Evolutionary conservation across 2,113 vertebrate species (phyloP), one percentile per base, ranked within the genome.

Genomic region (Emberiza fucata): DNA sequence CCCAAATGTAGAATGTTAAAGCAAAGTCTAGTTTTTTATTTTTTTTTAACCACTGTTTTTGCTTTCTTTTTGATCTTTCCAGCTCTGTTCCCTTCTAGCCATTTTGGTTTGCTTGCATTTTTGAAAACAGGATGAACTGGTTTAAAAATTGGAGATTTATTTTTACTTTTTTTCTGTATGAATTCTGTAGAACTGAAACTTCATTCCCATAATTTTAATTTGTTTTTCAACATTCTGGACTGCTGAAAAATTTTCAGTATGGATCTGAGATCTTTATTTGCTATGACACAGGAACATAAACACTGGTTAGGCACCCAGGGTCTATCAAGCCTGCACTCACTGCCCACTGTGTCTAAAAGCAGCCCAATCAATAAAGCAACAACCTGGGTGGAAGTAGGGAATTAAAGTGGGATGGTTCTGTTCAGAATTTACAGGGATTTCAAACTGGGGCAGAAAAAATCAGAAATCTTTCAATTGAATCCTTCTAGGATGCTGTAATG

Each of bases 61-160:
- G 6, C 21, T 78, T 94, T 94, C 33, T 33, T 33, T 93, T 82
- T 88, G 63, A 83, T 93, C 79, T 92, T 95, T 88, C 15, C 47
- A 81, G 16, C 35, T 93, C 35, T 86, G 25, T 15, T 88, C 11
- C 70, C 21, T 85, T 76, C 68, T 59, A 47, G 25, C 14, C 20
- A 6, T 66, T 89, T 66, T 31, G 6, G 18, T 86, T 92, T 68
- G 37, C 48, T 76, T 69, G 21, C 19, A 57, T 69, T 84, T 92
- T 56, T 71, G 60, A 88, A 88, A 93, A 75, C 22, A 68, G n/a
- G 44, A 86, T 78, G 47, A 83, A 76, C 10, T 61, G 5, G 13
- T 91, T 87, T 91, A 78, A 71, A 23, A 81, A 27, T 7, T 54
- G 11, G 86, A 87, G 14, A 8, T 69, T 89, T 61, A 47, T 61